Evolutionary conservation across 2,797 vertebrate genomes (phyloP), one percentile per base, ranked within the genome.

Genomic region (Myripristis murdjan): DNA sequence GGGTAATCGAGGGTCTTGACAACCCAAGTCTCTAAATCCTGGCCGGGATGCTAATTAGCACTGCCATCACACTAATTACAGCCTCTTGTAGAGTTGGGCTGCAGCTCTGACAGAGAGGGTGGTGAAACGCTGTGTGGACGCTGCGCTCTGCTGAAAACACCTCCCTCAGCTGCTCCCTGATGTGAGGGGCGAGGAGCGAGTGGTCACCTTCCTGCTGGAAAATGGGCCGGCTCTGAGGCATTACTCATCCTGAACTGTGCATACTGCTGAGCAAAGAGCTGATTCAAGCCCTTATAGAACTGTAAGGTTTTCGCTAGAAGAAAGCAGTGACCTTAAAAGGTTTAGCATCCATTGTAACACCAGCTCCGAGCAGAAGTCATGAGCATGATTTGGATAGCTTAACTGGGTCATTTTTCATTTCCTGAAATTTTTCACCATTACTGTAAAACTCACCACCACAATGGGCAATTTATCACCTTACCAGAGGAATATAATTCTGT

Each of bases 391-490:
- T 56, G 79, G 73, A 73, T 14, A 64, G 54, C 54, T 72, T 47
- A 33, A 67, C 59, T 20, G 59, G 73, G 77, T 84, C 85, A 66
- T 89, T 91, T 89, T 84, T 90, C 82, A 89, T 90, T 82, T 57
- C 43, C 59, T 75, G 77, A 73, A n/a, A 44, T 79, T 61, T 83
- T 77, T 65, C 70, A 63, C 61, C 49, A 61, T 87, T 66, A 69
- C 62, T 69, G 55, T 80, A 75, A 84, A 89, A 84, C 60, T 60
- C 23, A 1, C 65, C 22, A 22, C 48, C 41, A 69, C 70, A 77
- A 67, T 70, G 26, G 76, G 63, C 70, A 26, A 88, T 90, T 81
- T 70, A 87, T 91, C 83, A 84, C 75, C 61, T 41, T 72, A 35
- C 35, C 23, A 37, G 65, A 49, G 39, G 53, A 28, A 72, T 67